Evolutionary conservation across 2,113 vertebrate species (phyloP).

Genomic region (Gymnarchus niloticus): DNA sequence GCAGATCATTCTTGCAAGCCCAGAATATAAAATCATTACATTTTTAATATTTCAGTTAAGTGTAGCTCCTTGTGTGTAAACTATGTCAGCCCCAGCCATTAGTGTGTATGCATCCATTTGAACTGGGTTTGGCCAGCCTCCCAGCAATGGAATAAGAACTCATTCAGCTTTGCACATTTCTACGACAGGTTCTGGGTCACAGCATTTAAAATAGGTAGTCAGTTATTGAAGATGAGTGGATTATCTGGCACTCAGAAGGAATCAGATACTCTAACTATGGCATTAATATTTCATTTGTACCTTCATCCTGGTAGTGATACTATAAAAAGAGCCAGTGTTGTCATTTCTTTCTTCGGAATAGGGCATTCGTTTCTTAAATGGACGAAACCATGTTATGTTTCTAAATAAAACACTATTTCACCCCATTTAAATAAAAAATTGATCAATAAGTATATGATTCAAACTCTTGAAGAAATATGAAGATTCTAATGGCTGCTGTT

Average conservation of each 20-base stretch:
- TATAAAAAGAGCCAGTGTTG: background rate
- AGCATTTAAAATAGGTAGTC: background rate
- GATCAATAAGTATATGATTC: no score
- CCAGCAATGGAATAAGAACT: background rate
- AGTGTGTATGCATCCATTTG: background rate
- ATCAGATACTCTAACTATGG: background rate
- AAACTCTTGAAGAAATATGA: no score
- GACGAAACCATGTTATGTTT: background rate
- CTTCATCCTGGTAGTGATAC: background rate
- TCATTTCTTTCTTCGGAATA: background rate
- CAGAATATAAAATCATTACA: no score
- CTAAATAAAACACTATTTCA: background rate
- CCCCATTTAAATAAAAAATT: no score
- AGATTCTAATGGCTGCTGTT: no score
- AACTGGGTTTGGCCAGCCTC: background rate
- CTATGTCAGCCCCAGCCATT: no score
- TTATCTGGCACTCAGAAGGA: background rate
- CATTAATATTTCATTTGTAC: background rate
- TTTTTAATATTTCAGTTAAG: no score
- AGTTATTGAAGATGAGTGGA: background rate
- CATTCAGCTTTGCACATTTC: background rate
- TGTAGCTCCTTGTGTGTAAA: no score
- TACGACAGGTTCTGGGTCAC: background rate
- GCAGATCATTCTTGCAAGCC: no score
- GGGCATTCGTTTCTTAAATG: background rate